phyloP scores from a whole-genome alignment of 2,888 invertebrate genomes.

The Globia sparganii region DNA sequence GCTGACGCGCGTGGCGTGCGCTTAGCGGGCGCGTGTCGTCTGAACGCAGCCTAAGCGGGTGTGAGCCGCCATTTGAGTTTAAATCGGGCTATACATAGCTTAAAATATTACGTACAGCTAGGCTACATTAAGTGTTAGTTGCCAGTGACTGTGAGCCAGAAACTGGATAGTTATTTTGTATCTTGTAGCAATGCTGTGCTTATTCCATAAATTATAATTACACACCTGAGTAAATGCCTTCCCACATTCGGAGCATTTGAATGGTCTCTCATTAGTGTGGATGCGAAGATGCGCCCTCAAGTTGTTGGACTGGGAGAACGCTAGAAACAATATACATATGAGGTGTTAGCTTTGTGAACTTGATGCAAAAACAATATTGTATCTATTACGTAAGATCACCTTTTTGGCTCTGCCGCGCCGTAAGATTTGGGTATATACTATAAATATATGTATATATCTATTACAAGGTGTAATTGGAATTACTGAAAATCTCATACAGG shows the following conservation, averaged over 20 bases:
- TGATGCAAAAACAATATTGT: neutral
- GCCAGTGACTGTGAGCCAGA: neutral
- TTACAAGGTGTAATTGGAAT: neutral
- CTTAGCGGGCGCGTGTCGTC: too few species aligned
- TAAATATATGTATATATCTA: too few species aligned
- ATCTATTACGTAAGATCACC: neutral
- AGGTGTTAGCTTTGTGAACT: neutral
- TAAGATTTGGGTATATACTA: neutral
- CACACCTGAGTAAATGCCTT: constrained; percentile 88
- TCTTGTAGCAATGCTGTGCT: neutral
- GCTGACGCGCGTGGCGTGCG: too few species aligned
- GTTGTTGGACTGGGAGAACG: constrained; percentile 89
- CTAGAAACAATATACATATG: constrained; percentile 70
- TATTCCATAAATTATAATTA: neutral
- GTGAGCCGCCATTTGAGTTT: neutral
- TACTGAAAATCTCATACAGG: neutral
- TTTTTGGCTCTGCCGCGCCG: neutral
- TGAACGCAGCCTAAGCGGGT: too few species aligned
- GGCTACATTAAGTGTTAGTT: neutral
- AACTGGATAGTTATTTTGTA: neutral
- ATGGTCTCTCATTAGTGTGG: constrained; percentile 89
- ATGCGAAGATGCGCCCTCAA: constrained; percentile 88
- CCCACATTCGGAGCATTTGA: constrained; percentile 88
- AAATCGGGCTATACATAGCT: neutral
- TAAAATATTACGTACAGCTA: neutral